Conservation (phyloP, 2,797 vertebrate species). For the Dermochelys coriacea region DNA sequence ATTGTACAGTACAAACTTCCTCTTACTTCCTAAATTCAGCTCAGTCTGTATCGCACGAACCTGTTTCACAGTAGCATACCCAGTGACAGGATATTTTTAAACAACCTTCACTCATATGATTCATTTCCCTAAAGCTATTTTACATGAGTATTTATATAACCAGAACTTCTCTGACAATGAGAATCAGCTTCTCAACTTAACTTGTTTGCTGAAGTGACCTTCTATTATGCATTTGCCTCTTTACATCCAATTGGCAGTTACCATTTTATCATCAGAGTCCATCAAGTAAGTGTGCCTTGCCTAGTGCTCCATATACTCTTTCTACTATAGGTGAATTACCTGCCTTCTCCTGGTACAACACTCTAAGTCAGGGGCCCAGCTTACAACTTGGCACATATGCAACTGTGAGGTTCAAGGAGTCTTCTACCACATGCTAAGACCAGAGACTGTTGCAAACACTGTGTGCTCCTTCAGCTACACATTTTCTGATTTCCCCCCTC, state of each 20-base stretch:
- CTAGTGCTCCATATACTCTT: neutral
- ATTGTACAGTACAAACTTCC: constrained; percentile 52
- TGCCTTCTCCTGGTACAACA: neutral
- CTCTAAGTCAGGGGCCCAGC: neutral
- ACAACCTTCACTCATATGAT: constrained; percentile 26
- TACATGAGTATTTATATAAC: constrained; percentile 24
- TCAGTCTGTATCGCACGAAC: neutral
- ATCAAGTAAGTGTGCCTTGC: neutral
- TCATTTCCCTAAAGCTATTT: constrained; percentile 47
- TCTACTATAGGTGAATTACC: neutral
- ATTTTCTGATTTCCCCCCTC: neutral
- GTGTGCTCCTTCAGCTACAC: neutral
- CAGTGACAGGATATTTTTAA: constrained; percentile 44
- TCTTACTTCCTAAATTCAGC: constrained; percentile 46
- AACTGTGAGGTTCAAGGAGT: neutral
- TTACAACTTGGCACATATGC: neutral
- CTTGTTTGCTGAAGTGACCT: constrained; percentile 41
- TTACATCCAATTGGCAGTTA: constrained; percentile 30
- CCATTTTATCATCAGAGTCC: constrained; percentile 18
- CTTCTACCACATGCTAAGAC: neutral
- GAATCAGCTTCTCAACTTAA: constrained; percentile 37
- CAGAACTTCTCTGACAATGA: constrained; percentile 56
- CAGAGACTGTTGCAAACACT: neutral
- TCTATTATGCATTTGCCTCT: constrained; percentile 34
- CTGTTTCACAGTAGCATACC: neutral